A percentile compares a stretch with the other conserved stretches of the same genome.
phyloP scores from a whole-genome alignment of 2,888 invertebrate species.

The Scotopteryx bipunctaria region DNA sequence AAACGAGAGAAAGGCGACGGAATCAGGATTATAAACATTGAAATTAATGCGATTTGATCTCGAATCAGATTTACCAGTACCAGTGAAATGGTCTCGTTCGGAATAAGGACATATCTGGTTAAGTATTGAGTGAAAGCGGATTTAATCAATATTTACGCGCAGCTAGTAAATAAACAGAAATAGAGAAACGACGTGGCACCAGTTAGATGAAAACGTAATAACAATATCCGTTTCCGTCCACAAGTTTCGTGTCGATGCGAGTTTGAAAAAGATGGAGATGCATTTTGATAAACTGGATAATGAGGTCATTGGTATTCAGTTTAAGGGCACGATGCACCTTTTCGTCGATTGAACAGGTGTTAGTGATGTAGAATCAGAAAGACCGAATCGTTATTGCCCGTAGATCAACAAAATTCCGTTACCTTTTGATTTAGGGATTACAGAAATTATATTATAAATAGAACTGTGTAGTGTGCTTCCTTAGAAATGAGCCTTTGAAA shows the following conservation, averaged over 20 bases:
- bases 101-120: slow-evolving; percentile 49
- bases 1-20: slow-evolving; percentile 28
- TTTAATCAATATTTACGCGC: slow-evolving; percentile 36
- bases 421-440: too few species aligned
- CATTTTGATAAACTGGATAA: slow-evolving; percentile 21
- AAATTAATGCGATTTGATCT: slow-evolving; percentile 40
- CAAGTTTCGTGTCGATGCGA: slow-evolving; percentile 16
- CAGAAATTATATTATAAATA: too few species aligned
- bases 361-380: slow-evolving; percentile 11
- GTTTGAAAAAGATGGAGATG: slow-evolving; percentile 16
- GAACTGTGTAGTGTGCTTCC: slow-evolving; percentile 20
- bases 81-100: slow-evolving; percentile 29
- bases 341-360: slow-evolving; percentile 21
- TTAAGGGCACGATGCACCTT: slow-evolving; percentile 16
- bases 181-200: slow-evolving; percentile 16
- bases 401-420: too few species aligned
- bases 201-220: slow-evolving; percentile 33
- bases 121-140: slow-evolving; percentile 48
- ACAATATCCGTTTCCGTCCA: slow-evolving; percentile 40
- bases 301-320: slow-evolving; percentile 19
- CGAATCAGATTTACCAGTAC: slow-evolving; percentile 24
- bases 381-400: slow-evolving; percentile 2
- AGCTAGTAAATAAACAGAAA: slow-evolving; percentile 25
- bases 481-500: slow-evolving; percentile 37
- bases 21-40: slow-evolving; percentile 41